These are phyloP conservation scores for Tympanoctomys barrerae DNA, from an alignment of 2,797 vertebrate genomes.

Conservation along the genomic window DNA sequence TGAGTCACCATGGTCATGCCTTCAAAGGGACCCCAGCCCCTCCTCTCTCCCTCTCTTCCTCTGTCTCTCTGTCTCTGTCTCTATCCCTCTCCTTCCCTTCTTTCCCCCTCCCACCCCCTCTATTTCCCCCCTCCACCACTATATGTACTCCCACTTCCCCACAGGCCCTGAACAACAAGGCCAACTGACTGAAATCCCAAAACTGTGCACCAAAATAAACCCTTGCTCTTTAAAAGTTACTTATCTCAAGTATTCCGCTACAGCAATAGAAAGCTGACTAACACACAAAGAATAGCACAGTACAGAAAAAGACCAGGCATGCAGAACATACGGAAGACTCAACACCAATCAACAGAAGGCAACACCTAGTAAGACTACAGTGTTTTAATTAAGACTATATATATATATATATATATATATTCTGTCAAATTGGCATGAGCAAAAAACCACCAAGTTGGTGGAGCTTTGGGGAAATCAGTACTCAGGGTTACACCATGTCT, in stretches of 20 bases:
- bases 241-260: not conserved
- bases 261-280: not conserved
- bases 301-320: not conserved
- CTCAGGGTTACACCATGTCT: not conserved
- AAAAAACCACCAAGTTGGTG: not conserved
- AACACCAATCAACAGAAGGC: not conserved
- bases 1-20: not conserved
- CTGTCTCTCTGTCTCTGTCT: too few relatives aligned
- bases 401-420: not conserved
- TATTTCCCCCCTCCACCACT: not conserved
- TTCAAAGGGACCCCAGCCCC: not conserved
- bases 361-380: not conserved
- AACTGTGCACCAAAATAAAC: not conserved
- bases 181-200: not conserved
- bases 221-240: not conserved
- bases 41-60: too few relatives aligned
- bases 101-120: too few relatives aligned
- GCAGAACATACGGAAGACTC: not conserved
- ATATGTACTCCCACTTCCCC: not conserved
- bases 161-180: not conserved
- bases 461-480: not conserved
- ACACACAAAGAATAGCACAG: not conserved
- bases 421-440: not conserved
- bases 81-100: not conserved
- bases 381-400: not conserved